These are phyloP conservation scores for Myotis myotis DNA, from an alignment of 2,797 vertebrate species.

Conservation along the genomic window DNA sequence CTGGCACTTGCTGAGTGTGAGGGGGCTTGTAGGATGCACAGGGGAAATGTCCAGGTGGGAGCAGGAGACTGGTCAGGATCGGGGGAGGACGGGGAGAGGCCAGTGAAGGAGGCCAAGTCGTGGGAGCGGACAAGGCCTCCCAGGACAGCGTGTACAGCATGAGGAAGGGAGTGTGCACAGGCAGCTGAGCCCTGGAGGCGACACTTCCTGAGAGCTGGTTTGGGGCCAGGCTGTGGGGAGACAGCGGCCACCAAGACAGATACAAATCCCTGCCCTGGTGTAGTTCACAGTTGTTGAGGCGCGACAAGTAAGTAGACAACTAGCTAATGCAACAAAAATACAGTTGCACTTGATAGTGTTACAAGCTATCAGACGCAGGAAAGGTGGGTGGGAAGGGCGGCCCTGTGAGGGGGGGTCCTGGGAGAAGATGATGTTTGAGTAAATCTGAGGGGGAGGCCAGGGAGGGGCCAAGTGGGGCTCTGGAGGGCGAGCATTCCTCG, in stretches of 20 bases:
- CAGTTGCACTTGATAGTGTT: neutral
- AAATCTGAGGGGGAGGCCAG: neutral
- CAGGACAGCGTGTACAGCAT: accelerated
- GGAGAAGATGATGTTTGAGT: neutral
- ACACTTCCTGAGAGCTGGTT: neutral
- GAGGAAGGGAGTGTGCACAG: neutral
- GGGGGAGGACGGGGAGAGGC: neutral
- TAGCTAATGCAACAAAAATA: neutral
- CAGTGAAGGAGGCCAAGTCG: neutral
- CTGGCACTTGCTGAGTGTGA: neutral
- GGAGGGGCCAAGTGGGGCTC: neutral
- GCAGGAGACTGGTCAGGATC: neutral
- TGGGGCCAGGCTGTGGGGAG: neutral
- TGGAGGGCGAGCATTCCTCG: neutral
- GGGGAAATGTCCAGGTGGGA: neutral
- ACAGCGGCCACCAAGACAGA: neutral
- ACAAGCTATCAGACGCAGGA: neutral
- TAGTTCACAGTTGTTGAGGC: neutral
- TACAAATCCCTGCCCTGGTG: neutral
- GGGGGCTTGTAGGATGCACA: neutral
- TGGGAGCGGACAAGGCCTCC: neutral
- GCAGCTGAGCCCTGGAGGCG: neutral
- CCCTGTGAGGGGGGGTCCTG: neutral
- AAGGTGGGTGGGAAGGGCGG: neutral
- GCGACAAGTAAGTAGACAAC: neutral